Percentiles rank a stretch among this genome's conserved stretches.
Evolutionary conservation across 2,113 vertebrate species (phyloP).

Genomic region (Dasyurus viverrinus): DNA sequence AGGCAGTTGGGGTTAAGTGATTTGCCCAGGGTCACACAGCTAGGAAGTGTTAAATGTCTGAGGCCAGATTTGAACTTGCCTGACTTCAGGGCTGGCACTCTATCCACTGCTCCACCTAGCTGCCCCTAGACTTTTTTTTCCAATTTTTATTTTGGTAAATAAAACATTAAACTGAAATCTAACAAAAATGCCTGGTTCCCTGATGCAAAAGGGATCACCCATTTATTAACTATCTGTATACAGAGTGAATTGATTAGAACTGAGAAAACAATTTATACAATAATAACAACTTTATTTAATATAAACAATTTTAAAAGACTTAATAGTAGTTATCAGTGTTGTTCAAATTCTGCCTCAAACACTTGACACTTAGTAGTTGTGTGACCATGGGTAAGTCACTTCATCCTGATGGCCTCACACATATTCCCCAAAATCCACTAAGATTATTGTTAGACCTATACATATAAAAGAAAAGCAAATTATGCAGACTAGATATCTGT

Average conservation of each 20-base stretch:
- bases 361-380: too few relatives aligned
- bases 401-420: too few relatives aligned
- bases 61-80: too few relatives aligned
- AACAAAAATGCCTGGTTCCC: background rate
- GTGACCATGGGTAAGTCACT: too few relatives aligned
- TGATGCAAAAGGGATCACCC: constrained; percentile 1
- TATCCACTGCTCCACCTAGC: too few relatives aligned
- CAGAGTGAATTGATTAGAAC: background rate
- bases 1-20: too few relatives aligned
- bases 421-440: too few relatives aligned
- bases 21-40: too few relatives aligned
- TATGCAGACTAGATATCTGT: background rate
- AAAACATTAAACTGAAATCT: background rate
- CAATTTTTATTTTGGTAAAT: background rate
- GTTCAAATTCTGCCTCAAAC: too few relatives aligned
- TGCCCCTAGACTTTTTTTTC: background rate
- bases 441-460: background rate
- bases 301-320: background rate
- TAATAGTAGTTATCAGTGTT: background rate
- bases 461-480: background rate
- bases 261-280: background rate
- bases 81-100: too few relatives aligned
- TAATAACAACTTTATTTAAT: background rate
- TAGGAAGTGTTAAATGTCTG: too few relatives aligned
- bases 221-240: background rate